phyloP scores from a whole-genome alignment of 2,113 vertebrate species.

The Rhynchopsitta pachyrhyncha region DNA sequence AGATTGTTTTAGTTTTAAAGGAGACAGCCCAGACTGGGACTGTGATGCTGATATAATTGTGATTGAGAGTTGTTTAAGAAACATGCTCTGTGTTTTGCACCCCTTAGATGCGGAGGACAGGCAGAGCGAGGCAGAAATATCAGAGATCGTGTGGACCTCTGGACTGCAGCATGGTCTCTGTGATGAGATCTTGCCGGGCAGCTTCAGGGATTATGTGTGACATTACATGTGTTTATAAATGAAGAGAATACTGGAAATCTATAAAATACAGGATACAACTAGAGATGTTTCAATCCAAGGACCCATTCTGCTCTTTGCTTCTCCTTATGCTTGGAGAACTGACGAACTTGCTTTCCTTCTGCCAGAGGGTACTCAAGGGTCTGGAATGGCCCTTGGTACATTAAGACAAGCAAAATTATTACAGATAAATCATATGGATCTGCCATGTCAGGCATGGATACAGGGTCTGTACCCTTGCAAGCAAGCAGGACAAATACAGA shows the following conservation, averaged over 20 bases:
- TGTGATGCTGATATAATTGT: neutral
- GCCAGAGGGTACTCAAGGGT: neutral
- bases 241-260: neutral
- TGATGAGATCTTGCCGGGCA: neutral
- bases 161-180: neutral
- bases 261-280: neutral
- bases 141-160: neutral
- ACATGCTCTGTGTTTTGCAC: neutral
- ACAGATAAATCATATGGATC: neutral
- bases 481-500: neutral
- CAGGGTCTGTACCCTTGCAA: neutral
- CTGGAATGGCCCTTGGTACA: neutral
- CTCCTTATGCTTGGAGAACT: neutral
- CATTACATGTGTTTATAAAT: neutral
- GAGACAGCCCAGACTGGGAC: neutral
- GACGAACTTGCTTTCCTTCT: neutral
- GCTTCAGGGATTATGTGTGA: neutral
- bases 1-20: neutral
- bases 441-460: neutral
- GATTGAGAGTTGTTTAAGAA: neutral
- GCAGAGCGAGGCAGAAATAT: accelerated
- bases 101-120: accelerated
- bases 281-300: neutral
- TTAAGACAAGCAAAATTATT: neutral
- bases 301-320: neutral